These are phyloP conservation scores for Polypedilum pembai DNA, from an alignment of 1,140 invertebrate species.

Conservation along the genomic window DNA sequence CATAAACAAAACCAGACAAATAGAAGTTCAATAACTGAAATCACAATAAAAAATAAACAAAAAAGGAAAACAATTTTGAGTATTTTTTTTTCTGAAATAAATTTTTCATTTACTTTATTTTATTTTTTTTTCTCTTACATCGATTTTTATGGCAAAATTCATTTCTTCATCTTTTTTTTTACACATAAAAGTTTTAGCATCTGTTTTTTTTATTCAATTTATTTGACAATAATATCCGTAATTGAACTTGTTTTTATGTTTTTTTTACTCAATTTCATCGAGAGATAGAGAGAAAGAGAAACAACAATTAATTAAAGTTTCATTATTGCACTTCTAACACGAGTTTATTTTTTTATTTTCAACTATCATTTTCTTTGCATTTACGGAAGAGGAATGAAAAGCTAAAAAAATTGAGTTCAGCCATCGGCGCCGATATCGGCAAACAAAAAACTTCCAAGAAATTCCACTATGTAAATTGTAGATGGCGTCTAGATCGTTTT, in stretches of 20 bases:
- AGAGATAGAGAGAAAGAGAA: too few species aligned
- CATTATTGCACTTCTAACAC: too few species aligned
- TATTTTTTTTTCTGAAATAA: background rate
- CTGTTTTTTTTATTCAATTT: background rate
- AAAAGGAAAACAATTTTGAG: background rate
- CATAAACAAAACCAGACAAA: background rate
- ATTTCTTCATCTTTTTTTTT: background rate
- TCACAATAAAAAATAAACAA: background rate
- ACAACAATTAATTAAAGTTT: too few species aligned
- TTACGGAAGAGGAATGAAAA: too few species aligned
- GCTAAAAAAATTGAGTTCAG: too few species aligned
- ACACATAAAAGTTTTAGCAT: background rate
- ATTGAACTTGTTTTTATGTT: background rate
- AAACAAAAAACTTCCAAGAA: too few species aligned
- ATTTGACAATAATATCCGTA: conserved; percentile 13
- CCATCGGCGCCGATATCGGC: too few species aligned
- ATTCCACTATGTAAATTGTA: too few species aligned
- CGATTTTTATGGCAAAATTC: background rate
- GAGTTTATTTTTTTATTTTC: too few species aligned
- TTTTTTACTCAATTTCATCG: background rate
- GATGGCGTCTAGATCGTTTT: too few species aligned
- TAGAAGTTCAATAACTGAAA: background rate
- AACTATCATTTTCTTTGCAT: too few species aligned
- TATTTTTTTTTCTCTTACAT: background rate
- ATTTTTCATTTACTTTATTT: background rate